A percentile compares a stretch with the other conserved stretches of the same genome.
These are phyloP conservation scores for Mesopsocus fuscifrons DNA, from an alignment of 2,888 invertebrate genomes.

Conservation along the genomic window DNA sequence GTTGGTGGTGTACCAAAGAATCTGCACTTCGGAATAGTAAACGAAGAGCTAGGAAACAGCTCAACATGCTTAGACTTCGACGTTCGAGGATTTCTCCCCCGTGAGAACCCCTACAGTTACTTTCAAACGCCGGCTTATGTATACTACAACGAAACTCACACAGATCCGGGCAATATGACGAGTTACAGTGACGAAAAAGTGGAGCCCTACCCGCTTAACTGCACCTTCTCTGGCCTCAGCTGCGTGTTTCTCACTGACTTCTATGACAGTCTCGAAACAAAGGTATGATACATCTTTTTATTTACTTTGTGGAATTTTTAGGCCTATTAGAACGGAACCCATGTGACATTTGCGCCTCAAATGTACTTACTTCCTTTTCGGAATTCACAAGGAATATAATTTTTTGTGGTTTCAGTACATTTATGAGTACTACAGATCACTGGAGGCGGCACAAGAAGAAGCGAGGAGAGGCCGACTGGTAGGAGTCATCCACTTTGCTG, in stretches of 20 bases:
- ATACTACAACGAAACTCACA: too few species aligned
- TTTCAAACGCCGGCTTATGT: not conserved
- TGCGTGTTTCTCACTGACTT: conserved; percentile 2
- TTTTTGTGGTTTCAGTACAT: conserved; percentile 2
- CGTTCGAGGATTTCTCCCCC: too few species aligned
- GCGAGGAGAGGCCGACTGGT: conserved; percentile 23
- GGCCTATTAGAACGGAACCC: too few species aligned
- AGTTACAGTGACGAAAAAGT: too few species aligned
- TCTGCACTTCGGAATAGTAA: conserved; percentile 25
- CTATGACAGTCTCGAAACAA: not conserved
- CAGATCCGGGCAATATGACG: too few species aligned
- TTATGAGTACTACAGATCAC: conserved; percentile 7
- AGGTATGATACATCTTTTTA: conserved; percentile 5
- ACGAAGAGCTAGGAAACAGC: conserved; percentile 20
- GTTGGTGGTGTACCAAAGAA: conserved; percentile 21
- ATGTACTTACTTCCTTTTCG: not conserved
- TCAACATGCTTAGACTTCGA: not conserved
- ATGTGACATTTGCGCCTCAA: too few species aligned
- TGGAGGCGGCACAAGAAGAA: conserved; percentile 20
- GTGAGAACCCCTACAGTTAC: too few species aligned
- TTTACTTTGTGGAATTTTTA: too few species aligned
- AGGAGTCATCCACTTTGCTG: conserved; percentile 24
- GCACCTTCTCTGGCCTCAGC: not conserved
- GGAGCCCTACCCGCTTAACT: too few species aligned
- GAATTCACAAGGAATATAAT: not conserved